Base-by-base conservation (phyloP, 2,797 vertebrate genomes). In the Menidia menidia region DNA sequence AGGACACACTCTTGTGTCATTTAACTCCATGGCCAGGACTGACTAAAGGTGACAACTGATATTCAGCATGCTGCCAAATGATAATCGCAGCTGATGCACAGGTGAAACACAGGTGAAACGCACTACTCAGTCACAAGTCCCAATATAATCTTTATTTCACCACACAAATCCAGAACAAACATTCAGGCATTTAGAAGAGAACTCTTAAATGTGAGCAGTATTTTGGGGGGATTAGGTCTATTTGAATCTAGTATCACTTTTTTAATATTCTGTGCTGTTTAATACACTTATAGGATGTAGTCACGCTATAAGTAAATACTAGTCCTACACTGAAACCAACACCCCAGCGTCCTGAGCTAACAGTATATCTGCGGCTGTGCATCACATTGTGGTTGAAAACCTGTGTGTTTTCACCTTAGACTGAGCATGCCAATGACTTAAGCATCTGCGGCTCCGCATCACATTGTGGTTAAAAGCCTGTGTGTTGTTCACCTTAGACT, bases 1-100 rank as follows among this genome's bases (percentile, higher is more conserved):
- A 64, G 56, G 13, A 35, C 47, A 73, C 69, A 83, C 75, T 75
- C 60, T 85, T 84, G 63, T 9, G 90, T 90, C 93, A 92, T 69
- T 71, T 76, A 85, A 91, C 70, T 71, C 70, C 64, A 25, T 35
- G 52, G 78, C 55, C 72, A 70, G 63, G 76, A 77, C 70, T 85
- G 78, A 78, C 90, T 89, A 77, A 84, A 75, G 76, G 71, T 83
- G 91, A 82, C 92, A 95, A 86, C 74, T 84, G 92, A 94, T 92
- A 90, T 86, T 81, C 54, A 45, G 68, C 67, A 60, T 55, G 64
- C 68, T 65, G 62, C 77, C 78, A 70, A 81, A 68, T 0, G 52
- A 93, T 93, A 90, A 92, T 89, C 80, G 82, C 87, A 88, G 87
- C 85, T 63, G 82, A 78, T 41, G 33, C 32, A 33, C 25, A 25